Conservation (phyloP, 2,888 invertebrate species). For the Argyresthia albistria region DNA sequence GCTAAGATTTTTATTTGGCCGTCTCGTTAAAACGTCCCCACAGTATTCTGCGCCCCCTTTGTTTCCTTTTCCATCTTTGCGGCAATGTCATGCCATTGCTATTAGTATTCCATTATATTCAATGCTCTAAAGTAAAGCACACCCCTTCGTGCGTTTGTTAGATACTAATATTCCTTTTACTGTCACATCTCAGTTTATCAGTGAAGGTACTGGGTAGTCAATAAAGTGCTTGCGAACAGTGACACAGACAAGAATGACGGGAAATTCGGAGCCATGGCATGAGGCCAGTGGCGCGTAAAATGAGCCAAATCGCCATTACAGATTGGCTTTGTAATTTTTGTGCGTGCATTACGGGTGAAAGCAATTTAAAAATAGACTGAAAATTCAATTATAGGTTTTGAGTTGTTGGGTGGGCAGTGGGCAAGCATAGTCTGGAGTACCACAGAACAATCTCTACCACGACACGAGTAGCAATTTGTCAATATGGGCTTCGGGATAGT, state of each 20-base stretch:
- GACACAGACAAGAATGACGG: conserved; percentile 19
- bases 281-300: conserved; percentile 35
- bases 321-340: conserved; percentile 27
- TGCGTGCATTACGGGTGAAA: no score
- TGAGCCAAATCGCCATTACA: no score
- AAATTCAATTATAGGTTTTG: no score
- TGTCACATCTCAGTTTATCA: no score
- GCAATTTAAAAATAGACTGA: no score
- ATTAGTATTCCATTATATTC: not conserved
- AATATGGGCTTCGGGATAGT: no score
- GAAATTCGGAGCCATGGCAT: no score
- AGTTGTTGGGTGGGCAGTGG: no score
- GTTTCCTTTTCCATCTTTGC: not conserved
- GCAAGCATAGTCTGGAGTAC: conserved; percentile 12
- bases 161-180: no score
- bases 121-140: not conserved
- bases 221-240: not conserved
- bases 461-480: no score
- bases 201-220: no score
- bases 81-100: not conserved
- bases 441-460: conserved; percentile 5
- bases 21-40: not conserved
- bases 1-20: not conserved
- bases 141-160: no score
- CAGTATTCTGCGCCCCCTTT: not conserved